phyloP scores from a whole-genome alignment of 2,113 vertebrate genomes.

The Takifugu flavidus region DNA sequence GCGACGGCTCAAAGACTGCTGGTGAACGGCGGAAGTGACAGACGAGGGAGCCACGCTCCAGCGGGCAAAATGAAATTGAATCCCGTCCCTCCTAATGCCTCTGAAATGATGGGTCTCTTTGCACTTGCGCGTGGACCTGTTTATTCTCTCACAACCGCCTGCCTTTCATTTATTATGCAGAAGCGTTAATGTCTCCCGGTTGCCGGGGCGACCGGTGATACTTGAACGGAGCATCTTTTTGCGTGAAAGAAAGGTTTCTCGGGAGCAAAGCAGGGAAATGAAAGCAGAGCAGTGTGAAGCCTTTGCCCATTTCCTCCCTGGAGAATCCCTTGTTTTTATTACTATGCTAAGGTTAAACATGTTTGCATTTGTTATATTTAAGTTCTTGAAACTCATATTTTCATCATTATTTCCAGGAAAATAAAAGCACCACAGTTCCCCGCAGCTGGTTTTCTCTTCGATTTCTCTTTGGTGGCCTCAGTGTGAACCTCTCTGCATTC shows the following conservation, averaged over 20 bases:
- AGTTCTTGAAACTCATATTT: too few relatives aligned
- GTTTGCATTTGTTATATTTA: too few relatives aligned
- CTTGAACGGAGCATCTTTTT: not conserved
- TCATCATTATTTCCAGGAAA: too few relatives aligned
- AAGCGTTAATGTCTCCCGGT: constrained; percentile 20
- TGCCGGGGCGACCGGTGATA: constrained; percentile 8
- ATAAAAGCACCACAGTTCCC: too few relatives aligned
- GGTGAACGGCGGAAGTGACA: constrained; percentile 49
- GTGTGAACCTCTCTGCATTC: too few relatives aligned
- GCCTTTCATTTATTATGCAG: constrained; percentile 40
- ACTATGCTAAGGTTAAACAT: too few relatives aligned
- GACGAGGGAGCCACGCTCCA: constrained; percentile 52
- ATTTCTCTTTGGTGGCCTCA: too few relatives aligned
- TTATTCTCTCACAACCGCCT: constrained; percentile 34
- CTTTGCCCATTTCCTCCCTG: too few relatives aligned
- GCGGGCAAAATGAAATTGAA: constrained; percentile 59
- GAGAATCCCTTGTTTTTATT: too few relatives aligned
- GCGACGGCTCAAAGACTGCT: constrained; percentile 15
- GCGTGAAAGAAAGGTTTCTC: not conserved
- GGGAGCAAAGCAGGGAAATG: too few relatives aligned
- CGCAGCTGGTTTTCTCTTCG: too few relatives aligned
- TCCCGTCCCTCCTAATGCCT: constrained; percentile 54
- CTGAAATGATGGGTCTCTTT: constrained; percentile 55
- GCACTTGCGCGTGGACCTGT: constrained; percentile 49
- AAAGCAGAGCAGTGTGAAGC: too few relatives aligned